phyloP scores from a whole-genome alignment of 2,797 vertebrate species.

The Sebastes goodei region DNA sequence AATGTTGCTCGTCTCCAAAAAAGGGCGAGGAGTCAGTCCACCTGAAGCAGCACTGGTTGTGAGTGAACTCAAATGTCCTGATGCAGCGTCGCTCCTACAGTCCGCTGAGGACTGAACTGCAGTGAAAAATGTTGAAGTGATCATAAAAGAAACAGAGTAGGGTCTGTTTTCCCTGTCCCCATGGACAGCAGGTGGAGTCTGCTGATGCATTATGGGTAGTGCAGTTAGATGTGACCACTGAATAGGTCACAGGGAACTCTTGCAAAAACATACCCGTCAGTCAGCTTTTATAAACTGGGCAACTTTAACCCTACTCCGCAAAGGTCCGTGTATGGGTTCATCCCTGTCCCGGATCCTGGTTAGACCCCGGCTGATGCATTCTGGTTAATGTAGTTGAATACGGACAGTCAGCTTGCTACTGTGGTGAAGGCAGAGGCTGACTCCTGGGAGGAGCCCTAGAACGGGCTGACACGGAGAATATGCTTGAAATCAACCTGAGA shows the following conservation, averaged over 20 bases:
- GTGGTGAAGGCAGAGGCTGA: conserved; percentile 34
- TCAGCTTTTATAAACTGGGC: neutral
- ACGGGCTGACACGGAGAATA: conserved; percentile 62
- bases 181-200: neutral
- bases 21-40: conserved; percentile 11
- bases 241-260: conserved; percentile 12
- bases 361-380: conserved; percentile 47
- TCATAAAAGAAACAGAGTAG: neutral
- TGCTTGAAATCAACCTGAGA: conserved; percentile 59
- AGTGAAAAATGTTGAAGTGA: conserved; percentile 14
- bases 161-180: neutral
- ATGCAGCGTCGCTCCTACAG: conserved; percentile 34
- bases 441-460: conserved; percentile 70
- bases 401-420: conserved; percentile 29
- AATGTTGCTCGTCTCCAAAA: neutral
- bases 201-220: conserved; percentile 55
- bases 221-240: neutral
- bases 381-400: conserved; percentile 49
- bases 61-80: conserved; percentile 32
- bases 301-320: neutral
- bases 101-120: neutral
- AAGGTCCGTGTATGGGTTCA: neutral
- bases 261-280: conserved; percentile 1
- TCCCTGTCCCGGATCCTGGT: conserved; percentile 14
- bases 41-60: conserved; percentile 52